These are phyloP conservation scores for Cyclophora albipunctata DNA, from an alignment of 2,888 invertebrate genomes.

Conservation along the genomic window DNA sequence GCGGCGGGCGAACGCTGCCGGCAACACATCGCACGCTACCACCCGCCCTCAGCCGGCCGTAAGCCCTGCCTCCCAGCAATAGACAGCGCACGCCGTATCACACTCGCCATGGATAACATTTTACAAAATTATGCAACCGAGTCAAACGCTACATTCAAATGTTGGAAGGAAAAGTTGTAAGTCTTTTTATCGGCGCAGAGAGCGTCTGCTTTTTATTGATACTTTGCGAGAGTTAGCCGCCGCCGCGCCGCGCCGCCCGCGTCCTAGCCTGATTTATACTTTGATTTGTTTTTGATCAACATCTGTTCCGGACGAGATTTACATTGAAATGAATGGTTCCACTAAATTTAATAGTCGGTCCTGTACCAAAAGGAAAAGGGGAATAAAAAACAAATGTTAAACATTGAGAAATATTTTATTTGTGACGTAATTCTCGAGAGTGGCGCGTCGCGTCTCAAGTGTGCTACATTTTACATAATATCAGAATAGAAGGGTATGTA, in stretches of 20 bases:
- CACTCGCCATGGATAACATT: neutral
- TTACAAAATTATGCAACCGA: slow-evolving; percentile 9
- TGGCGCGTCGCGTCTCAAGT: too few species aligned
- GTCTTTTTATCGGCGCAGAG: slow-evolving; percentile 10
- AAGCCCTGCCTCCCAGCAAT: neutral
- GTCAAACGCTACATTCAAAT: slow-evolving; percentile 13
- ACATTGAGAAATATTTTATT: too few species aligned
- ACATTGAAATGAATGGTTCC: neutral
- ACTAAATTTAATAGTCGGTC: neutral
- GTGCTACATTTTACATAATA: too few species aligned
- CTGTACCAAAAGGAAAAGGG: slow-evolving; percentile 1
- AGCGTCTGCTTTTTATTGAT: slow-evolving; percentile 17
- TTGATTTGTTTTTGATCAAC: slow-evolving; percentile 8
- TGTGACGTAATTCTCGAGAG: too few species aligned
- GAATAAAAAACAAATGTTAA: slow-evolving; percentile 2
- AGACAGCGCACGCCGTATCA: neutral
- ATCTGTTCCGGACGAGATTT: slow-evolving; percentile 2
- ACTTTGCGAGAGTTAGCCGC: slow-evolving; percentile 9
- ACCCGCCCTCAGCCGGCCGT: neutral
- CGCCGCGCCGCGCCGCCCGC: slow-evolving; percentile 2
- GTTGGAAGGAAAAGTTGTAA: slow-evolving; percentile 12
- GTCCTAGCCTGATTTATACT: slow-evolving; percentile 6
- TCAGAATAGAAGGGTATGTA: too few species aligned
- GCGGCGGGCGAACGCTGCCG: too few species aligned
- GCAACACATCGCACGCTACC: neutral